phyloP scores from a whole-genome alignment of 2,113 vertebrate genomes.

The Petroica traversi region DNA sequence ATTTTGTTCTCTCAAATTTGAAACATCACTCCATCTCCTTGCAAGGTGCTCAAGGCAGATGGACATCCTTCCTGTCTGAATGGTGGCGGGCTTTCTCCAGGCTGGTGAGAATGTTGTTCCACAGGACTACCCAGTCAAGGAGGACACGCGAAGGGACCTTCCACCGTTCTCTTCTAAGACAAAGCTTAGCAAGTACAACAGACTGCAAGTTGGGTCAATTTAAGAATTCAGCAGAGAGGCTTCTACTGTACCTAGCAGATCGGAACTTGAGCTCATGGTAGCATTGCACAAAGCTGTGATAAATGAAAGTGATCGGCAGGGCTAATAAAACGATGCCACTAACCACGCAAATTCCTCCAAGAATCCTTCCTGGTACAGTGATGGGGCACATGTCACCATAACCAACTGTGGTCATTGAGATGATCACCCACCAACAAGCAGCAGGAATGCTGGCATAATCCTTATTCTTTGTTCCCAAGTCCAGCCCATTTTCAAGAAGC shows the following conservation, averaged over 20 bases:
- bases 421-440: constrained; percentile 99
- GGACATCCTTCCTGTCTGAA: constrained; percentile 58
- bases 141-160: constrained; percentile 25
- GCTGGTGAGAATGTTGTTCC: constrained; percentile 2
- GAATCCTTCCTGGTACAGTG: constrained; percentile 91
- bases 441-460: constrained; percentile 97
- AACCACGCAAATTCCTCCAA: constrained; percentile 97
- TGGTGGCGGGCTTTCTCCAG: constrained; percentile 37
- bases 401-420: constrained; percentile 99
- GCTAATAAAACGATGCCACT: constrained; percentile 96
- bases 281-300: constrained; percentile 99
- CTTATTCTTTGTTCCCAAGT: constrained; percentile 87
- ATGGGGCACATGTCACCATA: constrained; percentile 98
- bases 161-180: constrained; percentile 29
- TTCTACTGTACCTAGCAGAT: constrained; percentile 88
- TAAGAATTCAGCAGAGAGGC: constrained; percentile 86
- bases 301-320: constrained; percentile 98
- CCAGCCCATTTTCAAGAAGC: constrained; percentile 93
- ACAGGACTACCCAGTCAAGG: constrained; percentile 48
- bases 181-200: constrained; percentile 35
- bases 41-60: constrained; percentile 19
- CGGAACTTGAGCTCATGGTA: constrained; percentile 96
- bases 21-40: constrained; percentile 13
- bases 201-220: constrained; percentile 65
- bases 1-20: constrained; percentile 36